Base-by-base conservation (phyloP, 1,140 invertebrate species). In the Drosophila navojoa region DNA sequence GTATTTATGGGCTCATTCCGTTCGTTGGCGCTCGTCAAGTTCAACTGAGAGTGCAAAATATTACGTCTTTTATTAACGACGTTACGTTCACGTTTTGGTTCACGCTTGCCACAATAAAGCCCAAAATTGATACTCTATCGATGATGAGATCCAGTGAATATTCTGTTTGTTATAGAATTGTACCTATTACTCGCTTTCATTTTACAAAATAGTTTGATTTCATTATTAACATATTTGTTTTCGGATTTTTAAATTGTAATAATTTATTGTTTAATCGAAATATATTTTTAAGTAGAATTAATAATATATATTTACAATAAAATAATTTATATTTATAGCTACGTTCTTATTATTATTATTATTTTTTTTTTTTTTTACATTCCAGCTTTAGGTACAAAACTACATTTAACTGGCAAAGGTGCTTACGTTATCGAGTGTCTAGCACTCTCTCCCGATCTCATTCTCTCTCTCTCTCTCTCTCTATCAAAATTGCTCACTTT, bases 1-100 rank as follows among this genome's bases (percentile, higher is more conserved):
- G 64, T 49, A 59, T 77, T 77, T 77, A 77, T 77, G 61, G 47
- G 58, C 44, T 53, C 25, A 58, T 10, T 35, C 0, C 52, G 22
- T 57, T 47, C 44, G 15, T 57, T 57, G 57, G 53, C 9, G n/a
- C 63, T 74, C 71, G 58, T 63, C 53, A 49, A 76, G 32, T 76
- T 74, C 45, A 44, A 57, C 27, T 49, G 62, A 29, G 57, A 59
- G 71, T 22, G 15, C 13, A 32, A 47, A 19, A 32, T n/a, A 15
- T 32, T 19, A 47, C 42, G 16, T 19, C 40, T 55, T 3, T 38
- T 54, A 54, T 49, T 45, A 11, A 19, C 16, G 15, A 15, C 42
- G 25, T 45, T 16, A 45, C 5, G 47, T 49, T 49, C 19, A 13
- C 19, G 22, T 22, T 19, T 16, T 5, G 15, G 7, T 45, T 19